phyloP scores from a whole-genome alignment of 2,888 invertebrate species.

The Trachelus tabidus region DNA sequence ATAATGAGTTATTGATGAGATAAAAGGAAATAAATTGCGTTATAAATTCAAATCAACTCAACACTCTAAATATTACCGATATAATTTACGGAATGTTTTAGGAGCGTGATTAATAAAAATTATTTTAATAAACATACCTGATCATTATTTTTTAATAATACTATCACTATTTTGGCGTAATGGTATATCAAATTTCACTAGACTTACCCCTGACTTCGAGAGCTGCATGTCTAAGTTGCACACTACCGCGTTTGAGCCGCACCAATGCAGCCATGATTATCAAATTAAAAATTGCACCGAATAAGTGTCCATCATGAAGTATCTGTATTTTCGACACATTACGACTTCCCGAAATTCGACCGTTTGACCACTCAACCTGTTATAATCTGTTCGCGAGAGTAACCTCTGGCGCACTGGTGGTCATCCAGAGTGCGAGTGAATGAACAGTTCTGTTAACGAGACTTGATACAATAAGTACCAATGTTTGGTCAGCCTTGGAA shows the following conservation, averaged over 20 bases:
- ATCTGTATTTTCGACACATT: conserved; percentile 27
- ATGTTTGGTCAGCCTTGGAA: conserved; percentile 59
- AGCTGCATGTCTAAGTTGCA: conserved; percentile 70
- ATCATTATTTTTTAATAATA: not conserved
- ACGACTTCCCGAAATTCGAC: conserved; percentile 19
- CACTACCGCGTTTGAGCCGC: conserved; percentile 69
- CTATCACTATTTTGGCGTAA: not conserved
- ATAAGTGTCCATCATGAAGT: conserved; percentile 17
- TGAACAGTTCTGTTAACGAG: conserved; percentile 61
- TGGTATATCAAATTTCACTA: not conserved
- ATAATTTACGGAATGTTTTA: too few species aligned
- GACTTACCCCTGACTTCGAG: conserved; percentile 69
- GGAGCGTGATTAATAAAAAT: not conserved
- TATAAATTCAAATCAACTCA: not conserved
- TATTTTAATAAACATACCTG: not conserved
- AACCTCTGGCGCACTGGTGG: conserved; percentile 29
- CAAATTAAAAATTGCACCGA: conserved; percentile 16
- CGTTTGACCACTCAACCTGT: conserved; percentile 28
- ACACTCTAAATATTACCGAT: not conserved
- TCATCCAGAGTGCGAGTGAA: conserved; percentile 42
- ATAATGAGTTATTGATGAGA: not conserved
- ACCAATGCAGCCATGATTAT: conserved; percentile 60
- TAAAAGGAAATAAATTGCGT: not conserved
- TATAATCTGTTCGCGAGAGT: conserved; percentile 38
- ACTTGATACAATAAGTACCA: conserved; percentile 66